Evolutionary conservation across 2,113 vertebrate genomes (phyloP).

Genomic region (Spea multiplicata): DNA sequence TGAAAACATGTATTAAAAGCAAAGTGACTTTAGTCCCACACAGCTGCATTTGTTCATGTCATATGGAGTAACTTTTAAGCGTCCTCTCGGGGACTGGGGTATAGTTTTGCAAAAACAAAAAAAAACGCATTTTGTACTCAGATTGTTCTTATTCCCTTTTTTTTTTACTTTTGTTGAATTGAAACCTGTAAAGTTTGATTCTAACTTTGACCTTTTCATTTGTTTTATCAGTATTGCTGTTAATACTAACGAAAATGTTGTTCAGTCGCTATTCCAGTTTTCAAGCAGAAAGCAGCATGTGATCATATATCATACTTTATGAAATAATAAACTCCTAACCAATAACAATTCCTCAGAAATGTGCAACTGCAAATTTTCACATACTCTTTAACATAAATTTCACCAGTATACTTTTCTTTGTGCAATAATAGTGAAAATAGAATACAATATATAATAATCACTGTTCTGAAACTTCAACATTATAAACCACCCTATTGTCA

Average conservation of each 20-base stretch:
- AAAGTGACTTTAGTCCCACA: not conserved
- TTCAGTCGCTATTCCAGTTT: slow-evolving; percentile 4
- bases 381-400: too few species aligned
- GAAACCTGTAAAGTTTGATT: not conserved
- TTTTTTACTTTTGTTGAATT: not conserved
- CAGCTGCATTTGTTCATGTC: slow-evolving; percentile 9
- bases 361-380: too few species aligned
- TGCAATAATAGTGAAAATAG: too few species aligned
- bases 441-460: too few species aligned
- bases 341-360: too few species aligned
- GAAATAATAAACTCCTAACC: too few species aligned
- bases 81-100: not conserved
- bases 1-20: not conserved
- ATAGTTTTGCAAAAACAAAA: not conserved
- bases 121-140: not conserved
- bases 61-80: not conserved
- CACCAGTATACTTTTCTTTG: too few species aligned
- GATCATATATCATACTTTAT: too few species aligned
- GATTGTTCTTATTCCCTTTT: not conserved
- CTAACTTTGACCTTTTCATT: not conserved
- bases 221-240: not conserved
- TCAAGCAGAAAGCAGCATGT: too few species aligned
- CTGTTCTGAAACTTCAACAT: too few species aligned
- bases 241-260: slow-evolving; percentile 5
- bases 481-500: too few species aligned